Evolutionary conservation across 2,113 vertebrate genomes (phyloP), one percentile per base, ranked within the genome.

Genomic region (Dromaius novaehollandiae): DNA sequence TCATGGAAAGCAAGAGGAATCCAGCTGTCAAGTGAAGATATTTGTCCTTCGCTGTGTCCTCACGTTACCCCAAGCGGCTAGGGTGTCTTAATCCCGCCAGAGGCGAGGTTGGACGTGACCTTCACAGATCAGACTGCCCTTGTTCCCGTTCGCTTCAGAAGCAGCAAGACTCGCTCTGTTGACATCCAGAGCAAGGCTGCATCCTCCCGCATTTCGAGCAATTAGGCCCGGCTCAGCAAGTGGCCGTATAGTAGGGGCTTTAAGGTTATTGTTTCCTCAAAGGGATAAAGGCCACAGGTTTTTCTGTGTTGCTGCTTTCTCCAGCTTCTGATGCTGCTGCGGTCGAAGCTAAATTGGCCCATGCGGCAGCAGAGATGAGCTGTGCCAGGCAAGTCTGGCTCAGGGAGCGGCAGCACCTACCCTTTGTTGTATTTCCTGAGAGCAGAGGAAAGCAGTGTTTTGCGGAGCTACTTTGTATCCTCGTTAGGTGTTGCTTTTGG

Each of bases 351-450:
- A 74, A 65, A 51, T 78, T 64, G 84, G 71, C 60, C 86, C 75
- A 68, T 93, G 58, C 88, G 91, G 84, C 89, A 46, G 63, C 2
- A 0, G 26, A 42, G 79, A 56, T 70, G 82, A 96, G 61, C 76
- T 91, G 60, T 89, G 85, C 74, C 73, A 91, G 88, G 58, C 0
- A 0, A 48, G 78, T 79, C 94, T 86, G 76, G 66, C 71, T 88
- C 78, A 38, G 76, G 50, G 55, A 30, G n/a, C 66, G 50, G 66
- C 58, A 97, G 93, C 78, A 85, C 66, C 95, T 91, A 63, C 40
- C 53, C 76, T 93, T 95, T 95, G 87, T 82, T 95, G 66, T 93
- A 81, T 95, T 94, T 95, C 70, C 91, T 91, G 75, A 60, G 48
- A 0, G 0, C 24, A 91, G 88, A 79, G 0, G 1, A 88, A 78